phyloP scores from a whole-genome alignment of 92 coral and sea anemone species.

The Desmophyllum pertusum region DNA sequence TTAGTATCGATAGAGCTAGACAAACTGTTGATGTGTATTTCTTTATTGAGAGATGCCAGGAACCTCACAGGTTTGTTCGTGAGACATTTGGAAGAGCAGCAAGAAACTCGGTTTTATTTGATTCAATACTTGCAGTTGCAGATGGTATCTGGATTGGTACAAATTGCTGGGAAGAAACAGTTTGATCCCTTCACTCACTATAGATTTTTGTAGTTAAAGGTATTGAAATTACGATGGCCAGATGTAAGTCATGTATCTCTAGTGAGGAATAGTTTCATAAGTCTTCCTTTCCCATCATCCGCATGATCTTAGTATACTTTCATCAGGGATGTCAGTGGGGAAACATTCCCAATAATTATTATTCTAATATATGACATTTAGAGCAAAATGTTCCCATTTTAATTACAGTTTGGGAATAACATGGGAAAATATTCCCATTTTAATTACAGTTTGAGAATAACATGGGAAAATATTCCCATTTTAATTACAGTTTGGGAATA shows the following conservation, averaged over 20 bases:
- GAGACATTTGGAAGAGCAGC: constrained; percentile 60
- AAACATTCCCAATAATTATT: too few relatives aligned
- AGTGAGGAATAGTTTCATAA: too few relatives aligned
- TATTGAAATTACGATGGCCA: too few relatives aligned
- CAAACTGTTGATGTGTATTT: constrained; percentile 62
- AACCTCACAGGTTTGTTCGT: constrained; percentile 44
- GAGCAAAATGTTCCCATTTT: not conserved
- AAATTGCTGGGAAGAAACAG: constrained; percentile 45
- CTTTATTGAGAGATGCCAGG: constrained; percentile 41
- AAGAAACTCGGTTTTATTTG: constrained; percentile 58
- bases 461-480: not conserved
- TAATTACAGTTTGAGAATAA: constrained; percentile 18
- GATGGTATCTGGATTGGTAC: constrained; percentile 59
- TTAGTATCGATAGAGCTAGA: constrained; percentile 20
- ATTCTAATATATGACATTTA: too few relatives aligned
- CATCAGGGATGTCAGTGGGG: too few relatives aligned
- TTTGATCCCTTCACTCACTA: constrained; percentile 30
- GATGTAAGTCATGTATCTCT: not conserved
- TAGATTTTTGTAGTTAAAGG: not conserved
- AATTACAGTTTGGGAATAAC: constrained; percentile 11
- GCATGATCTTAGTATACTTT: too few relatives aligned
- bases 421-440: constrained; percentile 18
- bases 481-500: not conserved
- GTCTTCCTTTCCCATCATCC: too few relatives aligned
- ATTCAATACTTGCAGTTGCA: constrained; percentile 54